These are phyloP conservation scores for Clanis bilineata DNA, from an alignment of 2,888 invertebrate genomes.

Conservation along the genomic window DNA sequence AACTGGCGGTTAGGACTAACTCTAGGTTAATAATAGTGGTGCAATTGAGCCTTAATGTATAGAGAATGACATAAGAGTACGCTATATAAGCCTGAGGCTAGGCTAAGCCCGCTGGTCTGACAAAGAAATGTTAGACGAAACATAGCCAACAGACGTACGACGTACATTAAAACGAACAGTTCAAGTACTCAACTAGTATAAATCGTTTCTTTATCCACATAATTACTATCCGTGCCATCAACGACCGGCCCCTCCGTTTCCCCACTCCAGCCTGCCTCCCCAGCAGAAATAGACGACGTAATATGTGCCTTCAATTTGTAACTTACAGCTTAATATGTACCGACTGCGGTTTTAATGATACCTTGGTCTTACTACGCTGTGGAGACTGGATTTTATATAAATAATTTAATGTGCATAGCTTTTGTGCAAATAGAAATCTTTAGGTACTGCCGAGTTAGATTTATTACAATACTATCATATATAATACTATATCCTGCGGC, in stretches of 20 bases:
- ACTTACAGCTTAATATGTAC: background rate
- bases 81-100: too few relatives aligned
- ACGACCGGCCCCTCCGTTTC: background rate
- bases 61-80: too few relatives aligned
- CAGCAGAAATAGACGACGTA: background rate
- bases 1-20: too few relatives aligned
- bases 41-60: too few relatives aligned
- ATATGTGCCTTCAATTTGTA: constrained; percentile 2
- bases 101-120: too few relatives aligned
- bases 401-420: background rate
- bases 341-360: background rate
- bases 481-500: too few relatives aligned
- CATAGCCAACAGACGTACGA: too few relatives aligned
- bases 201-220: constrained; percentile 14
- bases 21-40: too few relatives aligned
- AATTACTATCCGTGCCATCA: background rate
- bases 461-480: too few relatives aligned
- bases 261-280: background rate
- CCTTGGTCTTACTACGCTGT: background rate
- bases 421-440: too few relatives aligned
- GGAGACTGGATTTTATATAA: background rate
- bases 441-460: too few relatives aligned
- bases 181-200: background rate
- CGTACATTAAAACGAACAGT: background rate
- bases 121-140: too few relatives aligned